Evolutionary conservation across 2,888 invertebrate species (phyloP).

Genomic region (Theodoxus fluviatilis): DNA sequence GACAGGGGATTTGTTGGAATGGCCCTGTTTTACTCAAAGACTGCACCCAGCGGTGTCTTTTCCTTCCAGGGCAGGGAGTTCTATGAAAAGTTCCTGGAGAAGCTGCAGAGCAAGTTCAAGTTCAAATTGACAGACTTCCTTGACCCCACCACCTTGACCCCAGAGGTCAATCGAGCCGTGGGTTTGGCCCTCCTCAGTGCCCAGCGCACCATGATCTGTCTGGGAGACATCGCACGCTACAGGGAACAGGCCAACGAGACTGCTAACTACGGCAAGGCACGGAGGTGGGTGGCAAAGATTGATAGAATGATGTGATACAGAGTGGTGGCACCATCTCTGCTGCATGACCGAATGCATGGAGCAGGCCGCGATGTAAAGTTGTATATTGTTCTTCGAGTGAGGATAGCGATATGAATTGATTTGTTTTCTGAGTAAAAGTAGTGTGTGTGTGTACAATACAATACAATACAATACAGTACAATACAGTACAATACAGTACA

Average conservation of each 20-base stretch:
- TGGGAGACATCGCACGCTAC: constrained; percentile 93
- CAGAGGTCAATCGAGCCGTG: constrained; percentile 69
- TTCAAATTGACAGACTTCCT: constrained; percentile 71
- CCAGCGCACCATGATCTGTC: constrained; percentile 85
- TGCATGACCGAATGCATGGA: no score
- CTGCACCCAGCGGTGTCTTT: neutral
- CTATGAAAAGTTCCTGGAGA: constrained; percentile 78
- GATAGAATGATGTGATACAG: no score
- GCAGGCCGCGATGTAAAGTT: no score
- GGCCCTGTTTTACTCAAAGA: no score
- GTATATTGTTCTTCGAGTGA: no score
- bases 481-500: no score
- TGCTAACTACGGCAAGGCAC: constrained; percentile 80
- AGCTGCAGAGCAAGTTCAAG: constrained; percentile 78
- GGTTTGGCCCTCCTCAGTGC: constrained; percentile 83
- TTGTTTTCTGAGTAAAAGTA: no score
- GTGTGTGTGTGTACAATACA: no score
- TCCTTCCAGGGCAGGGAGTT: constrained; percentile 68
- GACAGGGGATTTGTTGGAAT: neutral
- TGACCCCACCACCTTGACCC: constrained; percentile 52
- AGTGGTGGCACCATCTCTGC: no score
- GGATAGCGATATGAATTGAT: no score
- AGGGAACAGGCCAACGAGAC: constrained; percentile 83
- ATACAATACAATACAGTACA: no score
- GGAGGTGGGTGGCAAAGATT: constrained; percentile 68